Evolutionary conservation across 2,797 vertebrate species (phyloP), one percentile per base, ranked within the genome.

Genomic region (Phrynocephalus guinanensis): DNA sequence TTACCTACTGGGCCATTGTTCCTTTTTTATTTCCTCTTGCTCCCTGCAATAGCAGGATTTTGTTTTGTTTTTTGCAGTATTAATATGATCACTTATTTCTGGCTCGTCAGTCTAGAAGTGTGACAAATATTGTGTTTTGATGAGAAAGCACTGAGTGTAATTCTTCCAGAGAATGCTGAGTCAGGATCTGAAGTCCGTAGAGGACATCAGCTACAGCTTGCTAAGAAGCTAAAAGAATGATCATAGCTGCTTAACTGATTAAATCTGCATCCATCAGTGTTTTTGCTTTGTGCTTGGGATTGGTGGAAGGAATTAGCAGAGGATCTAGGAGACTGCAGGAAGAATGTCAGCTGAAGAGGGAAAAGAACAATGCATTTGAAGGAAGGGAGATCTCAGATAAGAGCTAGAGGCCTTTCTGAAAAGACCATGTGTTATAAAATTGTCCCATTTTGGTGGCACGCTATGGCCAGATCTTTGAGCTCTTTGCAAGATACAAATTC

Each of bases 261-360:
- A 91, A 86, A 71, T 83, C 84, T 89, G 67, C 91, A 83, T 87
- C 91, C 90, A 92, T 93, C 92, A 87, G 66, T n/a, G 88, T 89
- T 88, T 90, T 90, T 84, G 92, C 90, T 90, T 86, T 83, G 78
- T 80, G 87, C 60, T 91, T 90, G 88, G 92, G 56, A 56, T n/a
- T 84, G 84, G 90, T 92, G 92, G 84, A 75, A 18, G 26, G 56
- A 66, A 66, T 38, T 3, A 84, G 52, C n/a, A 63, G 30, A 75
- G 52, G 52, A 44, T 4, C 9, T 52, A 72, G 44, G 13, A 56
- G 52, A 10, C 9, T 56, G 9, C 15, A 8, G 33, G 18, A 30
- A 16, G 33, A 9, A 52, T 56, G 48, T 33, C 26, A 33, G 9
- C 24, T 66, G 60, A 28, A 20, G 16, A 13, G 48, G 52, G 72